A percentile compares a stretch with the other conserved stretches of the same genome.
These are phyloP conservation scores for Monarcha castaneiventris DNA, from an alignment of 2,113 vertebrate species.

Conservation along the genomic window DNA sequence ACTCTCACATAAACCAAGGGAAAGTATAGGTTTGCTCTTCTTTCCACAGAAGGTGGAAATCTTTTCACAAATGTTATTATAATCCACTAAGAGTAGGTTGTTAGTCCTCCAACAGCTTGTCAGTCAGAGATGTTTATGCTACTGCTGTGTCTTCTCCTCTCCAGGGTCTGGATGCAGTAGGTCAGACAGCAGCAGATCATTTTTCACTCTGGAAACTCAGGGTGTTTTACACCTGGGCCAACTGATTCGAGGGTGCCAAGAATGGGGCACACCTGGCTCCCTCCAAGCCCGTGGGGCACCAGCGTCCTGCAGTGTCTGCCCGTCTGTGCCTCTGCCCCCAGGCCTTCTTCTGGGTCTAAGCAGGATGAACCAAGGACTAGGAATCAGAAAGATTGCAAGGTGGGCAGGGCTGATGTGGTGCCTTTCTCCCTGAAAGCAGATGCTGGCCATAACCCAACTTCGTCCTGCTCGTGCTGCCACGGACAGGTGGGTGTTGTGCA, in stretches of 20 bases:
- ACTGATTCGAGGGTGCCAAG: not conserved
- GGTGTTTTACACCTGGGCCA: not conserved
- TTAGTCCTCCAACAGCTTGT: not conserved
- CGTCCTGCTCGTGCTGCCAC: not conserved
- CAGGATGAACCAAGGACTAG: not conserved
- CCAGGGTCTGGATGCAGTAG: not conserved
- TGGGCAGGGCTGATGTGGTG: not conserved
- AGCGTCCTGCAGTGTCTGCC: not conserved
- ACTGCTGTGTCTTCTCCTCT: not conserved
- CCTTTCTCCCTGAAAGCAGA: not conserved
- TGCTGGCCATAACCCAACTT: not conserved
- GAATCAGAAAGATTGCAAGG: not conserved
- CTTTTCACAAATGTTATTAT: not conserved
- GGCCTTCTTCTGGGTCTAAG: not conserved
- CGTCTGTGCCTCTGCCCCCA: not conserved
- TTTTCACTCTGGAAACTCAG: not conserved
- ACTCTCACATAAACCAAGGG: not conserved
- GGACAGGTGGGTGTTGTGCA: fast-evolving
- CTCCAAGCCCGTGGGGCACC: not conserved
- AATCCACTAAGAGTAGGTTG: not conserved
- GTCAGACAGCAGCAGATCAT: not conserved
- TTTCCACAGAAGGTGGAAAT: not conserved
- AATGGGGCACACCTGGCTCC: not conserved
- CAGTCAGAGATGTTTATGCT: not conserved
- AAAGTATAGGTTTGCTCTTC: not conserved